Conservation (phyloP, 2,113 vertebrate genomes). For the Vimba vimba region DNA sequence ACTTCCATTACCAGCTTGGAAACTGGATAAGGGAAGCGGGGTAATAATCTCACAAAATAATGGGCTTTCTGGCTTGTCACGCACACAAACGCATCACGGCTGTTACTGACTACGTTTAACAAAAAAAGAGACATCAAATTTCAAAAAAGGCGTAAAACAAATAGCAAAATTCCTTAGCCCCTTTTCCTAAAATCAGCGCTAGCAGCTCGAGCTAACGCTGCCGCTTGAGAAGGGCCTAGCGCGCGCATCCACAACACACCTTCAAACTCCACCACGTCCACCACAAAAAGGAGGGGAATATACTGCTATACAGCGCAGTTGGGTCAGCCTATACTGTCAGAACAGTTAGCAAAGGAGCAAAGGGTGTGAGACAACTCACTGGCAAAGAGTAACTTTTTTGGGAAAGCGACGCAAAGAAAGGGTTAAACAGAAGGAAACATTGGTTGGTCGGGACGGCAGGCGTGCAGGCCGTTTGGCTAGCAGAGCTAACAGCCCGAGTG, state of each 20-base stretch:
- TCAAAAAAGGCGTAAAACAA: not conserved
- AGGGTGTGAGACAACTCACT: not conserved
- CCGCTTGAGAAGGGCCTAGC: constrained; percentile 46
- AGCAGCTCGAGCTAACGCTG: constrained; percentile 32
- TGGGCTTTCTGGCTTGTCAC: not conserved
- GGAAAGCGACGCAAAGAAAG: constrained; percentile 57
- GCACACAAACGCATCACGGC: not conserved
- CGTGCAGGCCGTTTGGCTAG: constrained; percentile 68
- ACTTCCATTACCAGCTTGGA: not conserved
- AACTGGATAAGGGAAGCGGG: not conserved
- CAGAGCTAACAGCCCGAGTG: constrained; percentile 61
- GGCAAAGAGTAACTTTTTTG: constrained; percentile 45
- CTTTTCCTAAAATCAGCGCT: not conserved
- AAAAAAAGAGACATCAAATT: not conserved
- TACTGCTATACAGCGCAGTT: not conserved
- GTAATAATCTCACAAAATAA: not conserved
- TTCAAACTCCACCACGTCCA: constrained; percentile 28
- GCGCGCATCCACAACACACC: constrained; percentile 37
- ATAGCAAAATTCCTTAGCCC: constrained; percentile 27
- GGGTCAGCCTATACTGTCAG: too few relatives aligned
- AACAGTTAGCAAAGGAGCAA: not conserved
- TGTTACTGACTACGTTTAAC: not conserved
- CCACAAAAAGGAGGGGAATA: not conserved
- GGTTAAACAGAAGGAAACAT: constrained; percentile 70
- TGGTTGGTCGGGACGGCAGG: constrained; percentile 56